These are phyloP conservation scores for Yoshiicerus persimilis DNA, from an alignment of 1,140 invertebrate genomes.

Conservation along the genomic window DNA sequence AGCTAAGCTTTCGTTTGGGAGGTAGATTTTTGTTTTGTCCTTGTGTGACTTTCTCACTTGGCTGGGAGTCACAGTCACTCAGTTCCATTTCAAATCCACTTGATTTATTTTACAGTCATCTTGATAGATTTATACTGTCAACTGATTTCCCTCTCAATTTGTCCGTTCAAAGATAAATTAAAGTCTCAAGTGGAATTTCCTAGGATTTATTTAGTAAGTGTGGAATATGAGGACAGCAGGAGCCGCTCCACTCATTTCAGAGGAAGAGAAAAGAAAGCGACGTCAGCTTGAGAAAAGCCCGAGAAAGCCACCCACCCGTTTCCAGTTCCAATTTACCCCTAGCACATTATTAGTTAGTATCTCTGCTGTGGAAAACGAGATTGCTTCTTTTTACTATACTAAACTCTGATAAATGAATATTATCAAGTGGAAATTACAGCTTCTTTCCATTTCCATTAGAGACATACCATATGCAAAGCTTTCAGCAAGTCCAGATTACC, in stretches of 20 bases:
- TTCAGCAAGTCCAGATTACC: too few relatives aligned
- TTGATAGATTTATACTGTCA: background rate
- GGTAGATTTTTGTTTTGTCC: background rate
- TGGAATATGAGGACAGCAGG: background rate
- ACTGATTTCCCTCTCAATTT: constrained; percentile 3
- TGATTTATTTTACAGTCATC: background rate
- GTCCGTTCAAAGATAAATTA: background rate
- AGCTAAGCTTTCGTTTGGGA: too few relatives aligned
- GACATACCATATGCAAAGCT: too few relatives aligned
- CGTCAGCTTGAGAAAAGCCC: background rate
- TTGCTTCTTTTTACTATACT: background rate
- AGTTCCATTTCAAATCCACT: background rate
- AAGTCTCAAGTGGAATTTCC: background rate
- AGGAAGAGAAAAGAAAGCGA: background rate
- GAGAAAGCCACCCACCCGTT: background rate
- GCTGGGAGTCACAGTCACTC: background rate
- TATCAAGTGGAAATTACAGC: background rate
- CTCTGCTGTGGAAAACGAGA: background rate
- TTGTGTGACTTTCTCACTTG: background rate
- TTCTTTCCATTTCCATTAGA: too few relatives aligned
- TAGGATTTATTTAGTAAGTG: background rate
- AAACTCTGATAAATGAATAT: background rate
- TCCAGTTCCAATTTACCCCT: background rate
- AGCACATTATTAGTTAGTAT: background rate
- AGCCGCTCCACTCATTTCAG: background rate